A percentile compares a stretch with the other conserved stretches of the same genome.
Conservation (phyloP, 2,888 invertebrate genomes). For the Drosophila picticornis region DNA sequence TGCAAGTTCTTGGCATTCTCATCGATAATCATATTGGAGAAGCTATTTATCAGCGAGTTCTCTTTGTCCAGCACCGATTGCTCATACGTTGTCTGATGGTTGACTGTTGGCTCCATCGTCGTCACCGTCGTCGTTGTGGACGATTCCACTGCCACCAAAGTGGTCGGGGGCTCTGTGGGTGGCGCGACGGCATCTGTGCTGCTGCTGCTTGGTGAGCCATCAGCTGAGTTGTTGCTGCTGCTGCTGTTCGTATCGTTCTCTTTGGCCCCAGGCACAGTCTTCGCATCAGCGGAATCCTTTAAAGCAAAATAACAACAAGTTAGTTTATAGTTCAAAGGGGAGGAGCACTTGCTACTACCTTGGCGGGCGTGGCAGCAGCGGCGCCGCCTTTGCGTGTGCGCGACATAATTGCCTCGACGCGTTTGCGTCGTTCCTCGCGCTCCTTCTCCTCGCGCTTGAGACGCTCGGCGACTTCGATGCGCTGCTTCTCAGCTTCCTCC, state of each 20-base stretch:
- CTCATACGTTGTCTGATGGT: slow-evolving; percentile 84
- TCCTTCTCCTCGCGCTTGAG: slow-evolving; percentile 95
- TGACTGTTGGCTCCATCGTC: slow-evolving; percentile 58
- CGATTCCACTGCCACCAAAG: slow-evolving; percentile 11
- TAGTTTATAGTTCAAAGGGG: neutral
- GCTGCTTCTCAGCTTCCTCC: slow-evolving; percentile 94
- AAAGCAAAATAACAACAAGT: neutral
- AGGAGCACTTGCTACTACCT: slow-evolving; percentile 75
- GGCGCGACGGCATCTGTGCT: slow-evolving; percentile 51
- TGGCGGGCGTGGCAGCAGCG: slow-evolving; percentile 78
- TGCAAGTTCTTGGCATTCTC: slow-evolving; percentile 84
- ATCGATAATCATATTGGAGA: slow-evolving; percentile 84
- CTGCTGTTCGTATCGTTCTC: slow-evolving; percentile 60
- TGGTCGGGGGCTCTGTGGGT: slow-evolving; percentile 32
- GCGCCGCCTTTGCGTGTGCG: slow-evolving; percentile 88
- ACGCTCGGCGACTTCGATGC: slow-evolving; percentile 93
- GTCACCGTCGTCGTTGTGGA: slow-evolving; percentile 1
- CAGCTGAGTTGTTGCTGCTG: slow-evolving; percentile 58
- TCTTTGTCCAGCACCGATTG: slow-evolving; percentile 85
- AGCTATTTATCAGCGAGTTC: slow-evolving; percentile 84
- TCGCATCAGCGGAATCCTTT: slow-evolving; percentile 73
- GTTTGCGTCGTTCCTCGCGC: slow-evolving; percentile 93
- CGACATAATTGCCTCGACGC: slow-evolving; percentile 97
- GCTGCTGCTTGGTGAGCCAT: slow-evolving; percentile 64
- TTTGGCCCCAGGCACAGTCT: slow-evolving; percentile 53